Conservation (phyloP, 1,140 invertebrate species). For the honey bee (Apis mellifera) region DNA sequence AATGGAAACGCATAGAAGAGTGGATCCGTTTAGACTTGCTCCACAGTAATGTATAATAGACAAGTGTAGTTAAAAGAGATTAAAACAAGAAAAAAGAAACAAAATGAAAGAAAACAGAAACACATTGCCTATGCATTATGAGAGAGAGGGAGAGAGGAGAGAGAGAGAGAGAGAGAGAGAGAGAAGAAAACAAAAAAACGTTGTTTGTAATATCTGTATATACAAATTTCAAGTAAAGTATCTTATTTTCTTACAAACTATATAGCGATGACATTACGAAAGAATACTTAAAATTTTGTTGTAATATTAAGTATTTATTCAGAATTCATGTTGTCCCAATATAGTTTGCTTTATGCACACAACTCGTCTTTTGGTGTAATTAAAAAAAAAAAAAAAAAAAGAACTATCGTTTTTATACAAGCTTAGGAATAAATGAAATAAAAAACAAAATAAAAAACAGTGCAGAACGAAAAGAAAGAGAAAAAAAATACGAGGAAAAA, state of each 20-base stretch:
- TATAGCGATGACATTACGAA: constrained; percentile 72
- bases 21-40: constrained; percentile 56
- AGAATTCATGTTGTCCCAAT: constrained; percentile 69
- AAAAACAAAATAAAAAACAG: constrained; percentile 6
- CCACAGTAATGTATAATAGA: constrained; percentile 63
- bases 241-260: constrained; percentile 79
- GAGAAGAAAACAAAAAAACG: constrained; percentile 39
- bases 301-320: constrained; percentile 76
- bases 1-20: background rate
- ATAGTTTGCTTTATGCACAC: constrained; percentile 69
- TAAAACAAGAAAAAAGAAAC: background rate
- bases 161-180: background rate
- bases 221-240: constrained; percentile 76
- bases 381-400: constrained; percentile 42
- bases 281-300: constrained; percentile 73
- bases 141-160: constrained; percentile 15
- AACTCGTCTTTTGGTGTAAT: constrained; percentile 65
- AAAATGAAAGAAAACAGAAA: constrained; percentile 21
- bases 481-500: background rate
- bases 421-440: constrained; percentile 57
- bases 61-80: constrained; percentile 49
- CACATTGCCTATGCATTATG: constrained; percentile 67
- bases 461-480: background rate
- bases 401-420: constrained; percentile 67
- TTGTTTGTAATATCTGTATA: constrained; percentile 78